Evolutionary conservation across 2,888 invertebrate species (phyloP).

Genomic region (Lomographa bimaculata): DNA sequence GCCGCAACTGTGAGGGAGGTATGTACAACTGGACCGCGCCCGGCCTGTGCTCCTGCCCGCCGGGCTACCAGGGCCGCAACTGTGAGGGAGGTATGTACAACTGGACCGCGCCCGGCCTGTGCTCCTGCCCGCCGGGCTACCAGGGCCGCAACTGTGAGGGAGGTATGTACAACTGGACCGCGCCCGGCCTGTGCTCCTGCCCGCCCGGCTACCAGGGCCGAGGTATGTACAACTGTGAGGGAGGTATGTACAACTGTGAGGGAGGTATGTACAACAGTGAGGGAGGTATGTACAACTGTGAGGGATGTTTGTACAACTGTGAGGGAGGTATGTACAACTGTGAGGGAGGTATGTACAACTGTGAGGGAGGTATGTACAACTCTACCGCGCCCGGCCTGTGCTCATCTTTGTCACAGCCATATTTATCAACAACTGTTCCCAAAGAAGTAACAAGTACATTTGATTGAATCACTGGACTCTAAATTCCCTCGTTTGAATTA

Average conservation of each 20-base stretch:
- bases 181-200: conserved; percentile 94
- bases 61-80: conserved; percentile 95
- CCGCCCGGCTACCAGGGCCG: conserved; percentile 95
- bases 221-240: conserved; percentile 96
- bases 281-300: conserved; percentile 93
- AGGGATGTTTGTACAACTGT: too few relatives aligned
- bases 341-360: too few relatives aligned
- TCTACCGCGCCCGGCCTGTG: conserved; percentile 94
- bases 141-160: conserved; percentile 96
- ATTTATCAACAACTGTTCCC: too few relatives aligned
- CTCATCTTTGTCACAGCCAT: too few relatives aligned
- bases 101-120: conserved; percentile 94
- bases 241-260: conserved; percentile 94
- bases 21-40: conserved; percentile 92
- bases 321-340: too few relatives aligned
- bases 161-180: conserved; percentile 92
- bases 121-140: conserved; percentile 94
- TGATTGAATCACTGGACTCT: too few relatives aligned
- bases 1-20: conserved; percentile 96
- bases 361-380: too few relatives aligned
- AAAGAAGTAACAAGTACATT: too few relatives aligned
- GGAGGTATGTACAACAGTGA: conserved; percentile 96
- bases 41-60: conserved; percentile 93
- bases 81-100: conserved; percentile 94
- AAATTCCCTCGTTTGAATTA: too few relatives aligned